Percentiles rank a stretch among this genome's conserved stretches.
Evolutionary conservation across 1,140 invertebrate species (phyloP).

Genomic region (Neodiprion fabricii): DNA sequence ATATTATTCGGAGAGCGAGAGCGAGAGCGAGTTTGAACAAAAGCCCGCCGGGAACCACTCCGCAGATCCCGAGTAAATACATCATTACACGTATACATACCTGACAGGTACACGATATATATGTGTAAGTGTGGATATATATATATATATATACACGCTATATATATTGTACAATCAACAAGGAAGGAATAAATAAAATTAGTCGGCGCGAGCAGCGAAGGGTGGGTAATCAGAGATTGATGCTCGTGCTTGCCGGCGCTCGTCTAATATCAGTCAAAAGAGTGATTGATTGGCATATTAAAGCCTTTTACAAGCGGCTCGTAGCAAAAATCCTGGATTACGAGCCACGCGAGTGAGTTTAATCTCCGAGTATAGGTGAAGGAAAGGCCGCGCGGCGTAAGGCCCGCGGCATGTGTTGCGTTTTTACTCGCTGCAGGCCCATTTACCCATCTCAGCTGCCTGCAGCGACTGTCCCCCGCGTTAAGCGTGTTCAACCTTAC

Average conservation of each 20-base stretch:
- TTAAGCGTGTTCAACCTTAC: too few relatives aligned
- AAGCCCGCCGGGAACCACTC: too few relatives aligned
- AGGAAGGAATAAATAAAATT: slow-evolving; percentile 8
- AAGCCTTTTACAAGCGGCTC: slow-evolving; percentile 26
- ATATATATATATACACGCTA: too few relatives aligned
- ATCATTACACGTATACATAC: too few relatives aligned
- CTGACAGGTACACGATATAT: too few relatives aligned
- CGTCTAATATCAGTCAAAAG: slow-evolving; percentile 39
- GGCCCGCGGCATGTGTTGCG: background rate
- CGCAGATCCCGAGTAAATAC: too few relatives aligned
- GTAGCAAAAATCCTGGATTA: background rate
- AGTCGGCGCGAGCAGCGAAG: slow-evolving; percentile 9
- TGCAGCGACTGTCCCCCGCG: background rate
- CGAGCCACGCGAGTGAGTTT: background rate
- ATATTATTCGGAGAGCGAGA: too few relatives aligned
- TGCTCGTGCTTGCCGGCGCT: slow-evolving; percentile 28
- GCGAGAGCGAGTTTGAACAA: too few relatives aligned
- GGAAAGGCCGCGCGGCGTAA: background rate
- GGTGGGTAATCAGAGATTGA: slow-evolving; percentile 44
- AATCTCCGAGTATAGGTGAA: background rate
- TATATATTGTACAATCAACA: too few relatives aligned
- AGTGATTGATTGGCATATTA: slow-evolving; percentile 39
- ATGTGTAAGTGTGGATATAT: too few relatives aligned
- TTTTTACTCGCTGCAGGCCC: background rate
- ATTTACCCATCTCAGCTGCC: background rate